phyloP scores from a whole-genome alignment of 2,113 vertebrate species.

The Marmota monax region DNA sequence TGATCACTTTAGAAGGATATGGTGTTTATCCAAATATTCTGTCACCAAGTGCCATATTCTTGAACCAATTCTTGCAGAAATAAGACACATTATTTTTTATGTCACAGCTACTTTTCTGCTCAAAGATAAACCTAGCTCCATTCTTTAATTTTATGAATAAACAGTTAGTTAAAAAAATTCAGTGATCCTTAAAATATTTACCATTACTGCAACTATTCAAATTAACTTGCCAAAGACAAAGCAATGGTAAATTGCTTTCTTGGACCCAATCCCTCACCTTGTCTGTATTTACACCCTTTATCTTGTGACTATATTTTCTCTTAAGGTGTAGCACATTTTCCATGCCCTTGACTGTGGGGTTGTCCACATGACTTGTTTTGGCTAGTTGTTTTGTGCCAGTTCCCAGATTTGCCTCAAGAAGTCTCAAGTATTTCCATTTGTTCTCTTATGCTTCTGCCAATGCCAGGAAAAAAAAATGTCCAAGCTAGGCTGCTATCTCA shows the following conservation, averaged over 20 bases:
- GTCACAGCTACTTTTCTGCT: slow-evolving; percentile 9
- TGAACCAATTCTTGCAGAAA: slow-evolving; percentile 48
- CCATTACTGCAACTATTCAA: slow-evolving; percentile 15
- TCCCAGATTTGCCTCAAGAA: slow-evolving; percentile 19
- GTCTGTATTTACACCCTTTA: background rate
- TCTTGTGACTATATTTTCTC: background rate
- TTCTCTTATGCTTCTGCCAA: background rate
- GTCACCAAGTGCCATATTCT: background rate
- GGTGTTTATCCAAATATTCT: background rate
- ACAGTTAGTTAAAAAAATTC: background rate
- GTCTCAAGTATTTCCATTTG: slow-evolving; percentile 7
- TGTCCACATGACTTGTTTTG: slow-evolving; percentile 25
- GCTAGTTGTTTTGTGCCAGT: background rate
- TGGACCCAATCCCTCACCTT: background rate
- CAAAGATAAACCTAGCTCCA: background rate
- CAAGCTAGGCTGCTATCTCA: background rate
- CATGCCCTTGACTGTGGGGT: background rate
- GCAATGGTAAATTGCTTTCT: background rate
- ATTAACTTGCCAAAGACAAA: slow-evolving; percentile 19
- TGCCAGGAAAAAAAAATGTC: background rate
- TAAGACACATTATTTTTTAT: slow-evolving; percentile 27
- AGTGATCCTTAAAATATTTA: slow-evolving; percentile 45
- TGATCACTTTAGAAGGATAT: background rate
- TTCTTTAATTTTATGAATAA: slow-evolving; percentile 49
- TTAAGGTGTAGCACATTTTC: background rate